Base-by-base conservation (phyloP, 2,113 vertebrate species). In the Manacus vitellinus region DNA sequence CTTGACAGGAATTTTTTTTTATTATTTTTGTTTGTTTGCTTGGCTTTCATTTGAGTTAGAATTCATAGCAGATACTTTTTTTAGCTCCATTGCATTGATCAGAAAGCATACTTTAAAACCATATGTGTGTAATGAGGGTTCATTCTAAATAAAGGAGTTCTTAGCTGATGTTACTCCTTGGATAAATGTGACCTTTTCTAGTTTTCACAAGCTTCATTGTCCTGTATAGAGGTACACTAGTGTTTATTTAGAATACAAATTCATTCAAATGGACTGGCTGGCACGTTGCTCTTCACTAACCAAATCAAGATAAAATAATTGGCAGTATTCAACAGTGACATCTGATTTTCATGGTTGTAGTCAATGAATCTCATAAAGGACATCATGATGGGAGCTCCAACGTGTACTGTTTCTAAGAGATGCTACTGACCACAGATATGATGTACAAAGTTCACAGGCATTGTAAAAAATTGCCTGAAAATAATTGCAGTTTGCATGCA, bases 271-370 rank as follows among this genome's bases (percentile, higher is more conserved):
- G 73, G n/a, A 35, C 43, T 91, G 30, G 6, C 46, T 88, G 71
- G 35, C 61, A 72, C 41, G 28, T 81, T 70, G n/a, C 39, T 83
- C 51, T 49, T 94, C 61, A 30, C 61, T 96, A 78, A 94, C 30
- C 54, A 84, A 76, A 93, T 81, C 65, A 75, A 58, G 82, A 88
- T 89, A 87, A 96, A 74, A 86, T 81, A 87, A 89, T 87, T 61
- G 78, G 49, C 47, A 81, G 46, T 8, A 14, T 90, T 95, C 73
- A 82, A 12, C 58, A 78, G 37, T 76, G 49, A 55, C 51, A 66
- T 89, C 86, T 87, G 82, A 93, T 94, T 91, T 95, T 83, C 54
- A n/a, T 89, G 74, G 59, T 84, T 89, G 35, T 92, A 59, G 68
- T 87, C 51, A 80, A 24, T 54, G 27, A 79, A 52, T 73, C 59